Conservation (phyloP, 2,797 vertebrate species). For the Myripristis jacobus region DNA sequence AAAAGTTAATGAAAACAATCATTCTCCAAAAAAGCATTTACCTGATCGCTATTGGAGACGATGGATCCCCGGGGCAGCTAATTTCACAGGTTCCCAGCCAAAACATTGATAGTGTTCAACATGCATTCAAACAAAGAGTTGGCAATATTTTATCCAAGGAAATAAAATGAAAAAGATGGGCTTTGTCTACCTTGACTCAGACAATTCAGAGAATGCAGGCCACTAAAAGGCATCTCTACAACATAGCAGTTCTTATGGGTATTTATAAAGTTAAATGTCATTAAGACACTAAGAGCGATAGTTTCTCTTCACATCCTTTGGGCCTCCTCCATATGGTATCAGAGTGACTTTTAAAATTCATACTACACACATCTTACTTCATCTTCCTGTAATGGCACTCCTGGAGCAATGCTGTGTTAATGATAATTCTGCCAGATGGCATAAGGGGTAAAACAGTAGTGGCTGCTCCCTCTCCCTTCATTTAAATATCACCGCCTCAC, state of each 20-base stretch:
- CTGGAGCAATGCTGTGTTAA: conserved; percentile 57
- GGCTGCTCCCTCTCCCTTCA: conserved; percentile 55
- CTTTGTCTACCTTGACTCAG: not conserved
- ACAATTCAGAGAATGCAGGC: not conserved
- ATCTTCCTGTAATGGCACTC: conserved; percentile 67
- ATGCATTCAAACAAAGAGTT: conserved; percentile 2
- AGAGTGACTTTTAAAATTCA: conserved; percentile 67
- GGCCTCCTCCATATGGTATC: conserved; percentile 63
- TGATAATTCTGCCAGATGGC: conserved; percentile 74
- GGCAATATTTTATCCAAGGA: conserved; percentile 19
- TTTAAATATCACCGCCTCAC: conserved; percentile 61
- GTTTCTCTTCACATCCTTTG: conserved; percentile 51
- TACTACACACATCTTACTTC: conserved; percentile 59
- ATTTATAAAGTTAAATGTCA: conserved; percentile 57
- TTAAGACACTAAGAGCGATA: conserved; percentile 33
- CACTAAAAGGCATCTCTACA: conserved; percentile 14
- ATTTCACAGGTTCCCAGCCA: conserved; percentile 46
- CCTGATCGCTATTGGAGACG: conserved; percentile 50
- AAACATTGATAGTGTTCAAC: conserved; percentile 38
- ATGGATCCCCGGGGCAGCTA: conserved; percentile 64
- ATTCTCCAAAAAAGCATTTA: conserved; percentile 55
- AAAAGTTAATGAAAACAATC: conserved; percentile 74
- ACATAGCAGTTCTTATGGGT: conserved; percentile 21
- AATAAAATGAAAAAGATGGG: conserved; percentile 21
- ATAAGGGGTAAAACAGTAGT: conserved; percentile 60